Conservation (phyloP, 2,797 vertebrate genomes). For the Orientallactaga sibirica region DNA sequence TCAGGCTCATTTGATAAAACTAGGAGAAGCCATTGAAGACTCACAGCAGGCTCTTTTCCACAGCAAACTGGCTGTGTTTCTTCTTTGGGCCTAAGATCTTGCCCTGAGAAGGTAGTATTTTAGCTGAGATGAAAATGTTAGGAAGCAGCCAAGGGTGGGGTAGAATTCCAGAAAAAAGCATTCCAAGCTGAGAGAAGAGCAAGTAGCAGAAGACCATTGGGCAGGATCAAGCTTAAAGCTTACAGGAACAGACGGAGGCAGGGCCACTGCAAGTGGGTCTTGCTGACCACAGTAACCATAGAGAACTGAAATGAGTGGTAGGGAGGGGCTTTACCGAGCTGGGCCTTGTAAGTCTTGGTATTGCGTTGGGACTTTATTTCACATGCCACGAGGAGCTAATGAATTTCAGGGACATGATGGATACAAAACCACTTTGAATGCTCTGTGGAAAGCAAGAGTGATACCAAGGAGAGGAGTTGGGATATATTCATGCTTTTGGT, state of each 20-base stretch:
- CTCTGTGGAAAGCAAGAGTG: background rate
- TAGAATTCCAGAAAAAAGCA: background rate
- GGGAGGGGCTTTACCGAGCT: too few species aligned
- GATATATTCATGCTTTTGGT: too few species aligned
- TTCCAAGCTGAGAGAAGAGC: background rate
- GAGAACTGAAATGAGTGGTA: background rate
- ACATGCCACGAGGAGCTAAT: background rate
- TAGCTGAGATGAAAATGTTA: background rate
- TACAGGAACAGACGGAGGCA: background rate
- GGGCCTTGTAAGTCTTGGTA: background rate
- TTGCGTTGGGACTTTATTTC: background rate
- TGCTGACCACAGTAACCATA: fast-evolving
- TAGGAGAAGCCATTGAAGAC: background rate
- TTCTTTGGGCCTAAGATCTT: background rate
- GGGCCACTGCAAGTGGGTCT: fast-evolving
- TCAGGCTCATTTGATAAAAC: background rate
- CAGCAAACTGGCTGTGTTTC: background rate
- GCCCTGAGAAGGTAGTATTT: background rate
- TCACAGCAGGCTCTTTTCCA: background rate
- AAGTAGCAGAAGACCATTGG: background rate
- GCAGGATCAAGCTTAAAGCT: background rate
- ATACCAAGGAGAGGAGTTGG: background rate
- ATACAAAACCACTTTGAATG: background rate
- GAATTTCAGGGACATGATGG: background rate
- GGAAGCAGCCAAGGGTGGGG: background rate